Evolutionary conservation across 2,888 invertebrate genomes (phyloP).

Genomic region (Anaspis maculata): DNA sequence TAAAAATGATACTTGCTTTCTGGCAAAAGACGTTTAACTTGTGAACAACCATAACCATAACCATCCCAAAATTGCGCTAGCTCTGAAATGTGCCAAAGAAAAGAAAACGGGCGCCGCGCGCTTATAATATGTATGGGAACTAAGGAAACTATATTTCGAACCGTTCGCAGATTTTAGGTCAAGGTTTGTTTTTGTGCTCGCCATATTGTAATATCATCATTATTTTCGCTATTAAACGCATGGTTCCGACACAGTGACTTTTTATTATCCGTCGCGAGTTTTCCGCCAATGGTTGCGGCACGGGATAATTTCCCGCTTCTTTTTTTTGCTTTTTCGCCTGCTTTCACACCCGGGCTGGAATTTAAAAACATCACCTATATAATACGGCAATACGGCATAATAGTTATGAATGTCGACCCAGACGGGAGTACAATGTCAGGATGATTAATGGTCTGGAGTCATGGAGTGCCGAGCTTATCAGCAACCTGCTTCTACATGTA

Average conservation of each 20-base stretch:
- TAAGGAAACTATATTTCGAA: no score
- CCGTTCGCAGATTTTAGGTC: not conserved
- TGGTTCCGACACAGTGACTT: not conserved
- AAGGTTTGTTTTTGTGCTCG: not conserved
- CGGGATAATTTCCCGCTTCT: slow-evolving; percentile 8
- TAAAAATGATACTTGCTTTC: no score
- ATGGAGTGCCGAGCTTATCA: slow-evolving; percentile 14
- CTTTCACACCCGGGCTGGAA: no score
- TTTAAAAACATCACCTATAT: slow-evolving; percentile 10
- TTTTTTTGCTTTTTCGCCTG: no score
- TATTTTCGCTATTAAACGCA: not conserved
- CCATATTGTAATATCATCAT: not conserved
- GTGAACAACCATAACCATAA: no score
- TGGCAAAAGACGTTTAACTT: no score
- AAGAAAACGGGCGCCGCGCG: no score
- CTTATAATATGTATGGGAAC: no score
- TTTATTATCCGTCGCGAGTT: not conserved
- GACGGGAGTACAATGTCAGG: slow-evolving; percentile 14
- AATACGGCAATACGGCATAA: slow-evolving; percentile 13
- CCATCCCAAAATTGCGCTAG: no score
- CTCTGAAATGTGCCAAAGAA: no score
- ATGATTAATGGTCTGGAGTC: slow-evolving; percentile 22
- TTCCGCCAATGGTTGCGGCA: no score
- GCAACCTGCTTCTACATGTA: slow-evolving; percentile 8
- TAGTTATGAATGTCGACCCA: slow-evolving; percentile 19